phyloP scores from a whole-genome alignment of 2,888 invertebrate genomes.

The Synergus itoensis region DNA sequence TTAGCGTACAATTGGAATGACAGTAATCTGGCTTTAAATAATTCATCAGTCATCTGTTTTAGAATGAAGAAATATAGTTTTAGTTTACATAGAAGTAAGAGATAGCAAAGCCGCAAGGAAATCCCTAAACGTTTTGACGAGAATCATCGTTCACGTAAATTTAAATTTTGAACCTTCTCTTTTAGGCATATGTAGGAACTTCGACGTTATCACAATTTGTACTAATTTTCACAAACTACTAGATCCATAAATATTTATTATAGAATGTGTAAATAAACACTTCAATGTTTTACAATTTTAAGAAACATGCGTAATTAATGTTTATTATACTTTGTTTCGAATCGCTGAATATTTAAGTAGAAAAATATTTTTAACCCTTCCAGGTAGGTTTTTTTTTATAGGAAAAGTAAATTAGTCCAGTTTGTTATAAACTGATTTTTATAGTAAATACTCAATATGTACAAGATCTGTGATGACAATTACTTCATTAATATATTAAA shows the following conservation, averaged over 20 bases:
- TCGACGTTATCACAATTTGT: background rate
- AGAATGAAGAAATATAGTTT: too few species aligned
- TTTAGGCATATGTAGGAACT: background rate
- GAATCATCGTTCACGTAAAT: background rate
- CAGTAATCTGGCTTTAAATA: too few species aligned
- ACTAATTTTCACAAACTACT: background rate
- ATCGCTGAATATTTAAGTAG: background rate
- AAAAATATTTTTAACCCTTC: background rate
- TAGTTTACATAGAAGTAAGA: too few species aligned
- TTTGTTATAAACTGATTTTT: slow-evolving; percentile 55
- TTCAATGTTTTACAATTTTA: background rate
- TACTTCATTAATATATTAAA: slow-evolving; percentile 25
- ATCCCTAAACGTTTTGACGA: background rate
- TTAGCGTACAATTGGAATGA: too few species aligned
- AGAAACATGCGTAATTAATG: background rate
- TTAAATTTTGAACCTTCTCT: background rate
- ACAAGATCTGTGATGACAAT: slow-evolving; percentile 41
- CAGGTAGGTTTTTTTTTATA: background rate
- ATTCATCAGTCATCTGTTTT: too few species aligned
- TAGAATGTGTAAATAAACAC: background rate
- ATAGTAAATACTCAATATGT: slow-evolving; percentile 55
- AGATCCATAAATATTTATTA: background rate
- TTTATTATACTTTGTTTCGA: background rate
- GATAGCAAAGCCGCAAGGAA: too few species aligned
- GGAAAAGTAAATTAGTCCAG: slow-evolving; percentile 39